Evolutionary conservation across 2,888 invertebrate species (phyloP), one percentile per base, ranked within the genome.

Genomic region (Chrysina gloriosa): DNA sequence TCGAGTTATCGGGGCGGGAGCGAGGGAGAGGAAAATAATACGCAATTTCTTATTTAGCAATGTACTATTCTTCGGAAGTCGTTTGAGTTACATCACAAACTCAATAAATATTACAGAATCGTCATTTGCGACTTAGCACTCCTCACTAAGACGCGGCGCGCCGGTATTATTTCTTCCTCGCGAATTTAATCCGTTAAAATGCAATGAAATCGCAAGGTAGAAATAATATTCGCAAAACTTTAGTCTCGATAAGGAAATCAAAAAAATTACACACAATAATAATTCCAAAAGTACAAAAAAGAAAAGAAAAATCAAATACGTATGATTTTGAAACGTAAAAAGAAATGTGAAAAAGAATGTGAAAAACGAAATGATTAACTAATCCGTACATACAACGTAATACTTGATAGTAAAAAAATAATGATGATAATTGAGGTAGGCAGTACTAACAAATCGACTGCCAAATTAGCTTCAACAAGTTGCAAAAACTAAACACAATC

Each of bases 21-120:
- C 1, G 14, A 39, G 4, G n/a, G 7, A 11, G 39, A n/a, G 4
- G 2, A 39, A 39, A 39, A 39, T 2, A 39, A 39, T 14, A 39
- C 39, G 14, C 39, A n/a, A 39, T 39, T 39, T 39, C 39, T 14
- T 39, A n/a, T 39, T 39, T 39, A 39, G 39, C 11, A 39, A 39
- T 39, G 39, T 14, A 39, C 11, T 39, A 39, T n/a, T 9, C 1
- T 39, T 39, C 39, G 39, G 39, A 39, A 39, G 39, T 39, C 39
- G n/a, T 11, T 39, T 14, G 14, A 14, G 4, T 39, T 39, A 39
- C 39, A 39, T 39, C n/a, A 39, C 11, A 39, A 39, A 39, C 39
- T 39, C 14, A 39, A 39, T 39, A 39, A 39, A 39, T 39, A 39
- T 39, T 39, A 39, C 39, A 39, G 14, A 39, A 14, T 39, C 14